Conservation (phyloP, 2,888 invertebrate species). For the Yponomeuta evonymella region DNA sequence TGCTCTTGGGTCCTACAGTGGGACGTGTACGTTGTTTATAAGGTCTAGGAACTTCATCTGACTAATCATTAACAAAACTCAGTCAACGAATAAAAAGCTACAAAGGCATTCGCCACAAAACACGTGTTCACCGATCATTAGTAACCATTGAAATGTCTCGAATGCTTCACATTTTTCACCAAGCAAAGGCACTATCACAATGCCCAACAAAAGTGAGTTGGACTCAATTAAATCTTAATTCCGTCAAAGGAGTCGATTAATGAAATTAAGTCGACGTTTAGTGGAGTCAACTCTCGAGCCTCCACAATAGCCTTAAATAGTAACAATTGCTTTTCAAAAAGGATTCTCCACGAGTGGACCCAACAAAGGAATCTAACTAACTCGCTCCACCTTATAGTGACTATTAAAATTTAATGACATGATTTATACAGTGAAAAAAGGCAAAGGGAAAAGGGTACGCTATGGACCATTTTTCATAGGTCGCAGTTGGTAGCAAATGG, state of each 20-base stretch:
- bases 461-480: slow-evolving; percentile 75
- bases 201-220: slow-evolving; percentile 50
- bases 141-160: slow-evolving; percentile 52
- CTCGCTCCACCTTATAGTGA: slow-evolving; percentile 61
- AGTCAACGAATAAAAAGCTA: not conserved
- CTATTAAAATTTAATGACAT: slow-evolving; percentile 77
- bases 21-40: too few species aligned
- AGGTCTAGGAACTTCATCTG: too few species aligned
- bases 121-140: slow-evolving; percentile 58
- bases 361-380: slow-evolving; percentile 73
- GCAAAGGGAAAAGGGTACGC: slow-evolving; percentile 69
- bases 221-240: slow-evolving; percentile 76
- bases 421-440: slow-evolving; percentile 68
- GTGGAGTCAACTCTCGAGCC: slow-evolving; percentile 62
- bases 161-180: slow-evolving; percentile 55
- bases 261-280: slow-evolving; percentile 76
- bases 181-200: slow-evolving; percentile 43
- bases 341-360: slow-evolving; percentile 51
- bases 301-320: slow-evolving; percentile 67
- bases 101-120: slow-evolving; percentile 29
- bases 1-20: too few species aligned
- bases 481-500: slow-evolving; percentile 77
- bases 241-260: slow-evolving; percentile 73
- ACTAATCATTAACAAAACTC: too few species aligned
- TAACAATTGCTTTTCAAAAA: slow-evolving; percentile 69